Conservation (phyloP, 2,888 invertebrate species). For the Tetheella fluctuosa region DNA sequence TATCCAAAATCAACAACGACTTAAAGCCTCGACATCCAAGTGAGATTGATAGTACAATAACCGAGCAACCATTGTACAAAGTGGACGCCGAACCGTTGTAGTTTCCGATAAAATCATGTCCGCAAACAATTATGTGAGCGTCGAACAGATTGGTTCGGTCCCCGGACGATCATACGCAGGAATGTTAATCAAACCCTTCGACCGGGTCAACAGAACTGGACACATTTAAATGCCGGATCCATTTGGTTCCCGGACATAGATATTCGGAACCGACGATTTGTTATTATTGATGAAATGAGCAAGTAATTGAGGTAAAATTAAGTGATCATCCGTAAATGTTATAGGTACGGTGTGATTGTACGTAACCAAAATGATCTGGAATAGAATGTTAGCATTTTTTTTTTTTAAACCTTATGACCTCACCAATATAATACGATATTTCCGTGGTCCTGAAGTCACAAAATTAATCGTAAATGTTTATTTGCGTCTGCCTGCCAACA, state of each 20-base stretch:
- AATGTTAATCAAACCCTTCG: slow-evolving; percentile 72
- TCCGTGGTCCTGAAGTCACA: slow-evolving; percentile 39
- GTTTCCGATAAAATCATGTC: slow-evolving; percentile 69
- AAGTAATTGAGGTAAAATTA: not conserved
- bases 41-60: slow-evolving; percentile 14
- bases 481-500: slow-evolving; percentile 46
- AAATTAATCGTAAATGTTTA: slow-evolving; percentile 59
- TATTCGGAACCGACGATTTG: not conserved
- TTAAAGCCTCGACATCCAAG: not conserved
- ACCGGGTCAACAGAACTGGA: slow-evolving; percentile 49
- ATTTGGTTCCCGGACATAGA: not conserved
- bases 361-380: too few relatives aligned
- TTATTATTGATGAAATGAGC: slow-evolving; percentile 12
- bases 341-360: too few relatives aligned
- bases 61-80: slow-evolving; percentile 21
- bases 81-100: slow-evolving; percentile 33
- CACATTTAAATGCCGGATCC: slow-evolving; percentile 12
- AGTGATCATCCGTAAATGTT: not conserved
- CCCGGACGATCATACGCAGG: slow-evolving; percentile 67
- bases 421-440: slow-evolving; percentile 36
- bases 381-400: slow-evolving; percentile 15
- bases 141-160: slow-evolving; percentile 65
- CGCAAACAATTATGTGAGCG: slow-evolving; percentile 74
- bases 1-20: not conserved
- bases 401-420: slow-evolving; percentile 16